These are phyloP conservation scores for Drosophila borealis DNA, from an alignment of 2,888 invertebrate species.

Conservation along the genomic window DNA sequence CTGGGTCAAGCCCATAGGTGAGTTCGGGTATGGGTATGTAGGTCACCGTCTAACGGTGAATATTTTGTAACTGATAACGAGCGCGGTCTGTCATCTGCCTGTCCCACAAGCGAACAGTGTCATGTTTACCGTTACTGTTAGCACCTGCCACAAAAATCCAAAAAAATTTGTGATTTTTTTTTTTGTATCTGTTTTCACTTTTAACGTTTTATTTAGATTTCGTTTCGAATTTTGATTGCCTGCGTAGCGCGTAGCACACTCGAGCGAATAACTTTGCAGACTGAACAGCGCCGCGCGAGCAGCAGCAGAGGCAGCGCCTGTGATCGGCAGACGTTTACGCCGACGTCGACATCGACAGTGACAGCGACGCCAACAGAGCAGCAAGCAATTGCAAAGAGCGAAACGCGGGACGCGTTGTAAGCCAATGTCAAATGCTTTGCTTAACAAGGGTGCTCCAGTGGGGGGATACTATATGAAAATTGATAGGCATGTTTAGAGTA, in stretches of 20 bases:
- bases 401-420: constrained; percentile 31
- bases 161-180: constrained; percentile 14
- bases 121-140: constrained; percentile 73
- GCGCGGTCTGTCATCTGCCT: neutral
- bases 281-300: constrained; percentile 55
- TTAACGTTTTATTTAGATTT: constrained; percentile 38
- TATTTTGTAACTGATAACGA: constrained; percentile 75
- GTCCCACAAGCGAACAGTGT: constrained; percentile 36
- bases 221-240: constrained; percentile 14
- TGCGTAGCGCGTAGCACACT: constrained; percentile 62
- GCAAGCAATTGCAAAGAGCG: constrained; percentile 10
- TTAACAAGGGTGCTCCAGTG: neutral
- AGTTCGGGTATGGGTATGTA: constrained; percentile 28
- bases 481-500: no score
- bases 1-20: constrained; percentile 21
- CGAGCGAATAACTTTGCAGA: constrained; percentile 65
- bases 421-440: constrained; percentile 49
- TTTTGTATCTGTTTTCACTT: constrained; percentile 64
- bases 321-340: constrained; percentile 25
- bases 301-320: constrained; percentile 38
- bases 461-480: neutral
- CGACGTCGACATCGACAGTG: constrained; percentile 3
- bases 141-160: constrained; percentile 61
- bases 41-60: constrained; percentile 52
- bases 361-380: constrained; percentile 14